Base-by-base conservation (phyloP, 2,888 invertebrate species). In the Calameuta idolon region DNA sequence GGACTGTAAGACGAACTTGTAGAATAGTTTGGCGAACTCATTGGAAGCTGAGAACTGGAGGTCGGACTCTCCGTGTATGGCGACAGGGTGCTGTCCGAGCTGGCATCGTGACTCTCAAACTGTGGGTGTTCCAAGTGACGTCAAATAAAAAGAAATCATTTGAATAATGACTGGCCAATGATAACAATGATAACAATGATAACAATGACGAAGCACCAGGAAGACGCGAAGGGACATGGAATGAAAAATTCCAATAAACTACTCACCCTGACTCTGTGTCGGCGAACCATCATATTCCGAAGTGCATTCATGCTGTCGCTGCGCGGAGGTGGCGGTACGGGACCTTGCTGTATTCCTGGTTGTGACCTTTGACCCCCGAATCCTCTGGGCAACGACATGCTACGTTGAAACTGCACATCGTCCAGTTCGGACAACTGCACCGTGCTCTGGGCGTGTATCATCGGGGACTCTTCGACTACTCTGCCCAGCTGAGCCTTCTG, bases 301-400 rank as follows among this genome's bases (percentile, higher is more conserved):
- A 92, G 85, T 1, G 91, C 91, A 76, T 90, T 90, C 85, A 92
- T 91, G 77, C 92, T 92, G 83, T 92, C 92, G 82, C 91, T 91
- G 33, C 92, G 89, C 0, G 92, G 92, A 3, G 92, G 91, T 34
- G 92, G 90, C 12, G 90, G 90, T 9, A 90, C 88, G 0, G 91
- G 91, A 30, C 87, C 85, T 34, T 87, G 88, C 74, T 87, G 87
- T 31, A 87, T 81, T 11, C 84, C 84, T 75, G 85, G 85, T 34
- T 84, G 86, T 1, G 86, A 86, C 33, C 87, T 84, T 73, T 90
- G 90, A 4, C 91, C 91, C 9, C 92, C 92, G 80, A 92, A 92
- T 40, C 92, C 92, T 68, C 92, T 87, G 4, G 92, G 92, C 30
- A 92, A 84, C 12, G 92, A 92, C 92, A 92, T 90, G 77, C 92